These are phyloP conservation scores for Bradynema listronoti DNA, from an alignment of 1,140 invertebrate genomes.

Conservation along the genomic window DNA sequence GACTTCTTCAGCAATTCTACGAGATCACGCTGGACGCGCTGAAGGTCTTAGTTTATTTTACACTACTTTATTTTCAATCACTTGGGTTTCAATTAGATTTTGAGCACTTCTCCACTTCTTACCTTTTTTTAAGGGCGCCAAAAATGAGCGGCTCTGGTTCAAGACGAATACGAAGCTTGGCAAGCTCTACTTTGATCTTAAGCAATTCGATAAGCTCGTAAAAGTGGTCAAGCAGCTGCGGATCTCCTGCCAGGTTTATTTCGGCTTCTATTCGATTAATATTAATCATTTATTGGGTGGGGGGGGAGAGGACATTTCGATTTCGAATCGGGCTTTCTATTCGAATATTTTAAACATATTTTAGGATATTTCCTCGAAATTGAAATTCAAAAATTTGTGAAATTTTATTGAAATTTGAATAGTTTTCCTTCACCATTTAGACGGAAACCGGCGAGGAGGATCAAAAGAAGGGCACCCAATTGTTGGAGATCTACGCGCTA, in stretches of 20 bases:
- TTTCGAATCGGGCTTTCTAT: no score
- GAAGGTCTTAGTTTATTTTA: conserved; percentile 62
- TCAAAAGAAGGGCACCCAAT: conserved; percentile 86
- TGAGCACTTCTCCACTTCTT: background rate
- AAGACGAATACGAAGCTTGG: conserved; percentile 99
- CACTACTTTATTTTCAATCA: conserved; percentile 15
- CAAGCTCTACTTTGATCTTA: conserved; percentile 92
- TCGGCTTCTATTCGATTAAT: no score
- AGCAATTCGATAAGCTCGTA: conserved; percentile 85
- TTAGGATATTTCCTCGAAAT: no score
- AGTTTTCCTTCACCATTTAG: conserved; percentile 63
- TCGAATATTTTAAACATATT: no score
- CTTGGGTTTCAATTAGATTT: background rate
- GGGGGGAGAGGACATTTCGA: no score
- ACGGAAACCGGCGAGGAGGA: conserved; percentile 99
- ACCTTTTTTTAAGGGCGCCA: conserved; percentile 68
- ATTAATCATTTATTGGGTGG: no score
- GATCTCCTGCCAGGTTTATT: conserved; percentile 79
- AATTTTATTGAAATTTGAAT: conserved; percentile 7
- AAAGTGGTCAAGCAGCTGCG: conserved; percentile 95
- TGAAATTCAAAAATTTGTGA: no score
- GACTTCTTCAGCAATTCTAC: conserved; percentile 95
- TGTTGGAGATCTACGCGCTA: conserved; percentile 93
- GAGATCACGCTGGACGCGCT: conserved; percentile 95
- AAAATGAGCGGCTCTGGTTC: conserved; percentile 98